These are phyloP conservation scores for Microchirus variegatus DNA, from an alignment of 2,797 vertebrate species.

Conservation along the genomic window DNA sequence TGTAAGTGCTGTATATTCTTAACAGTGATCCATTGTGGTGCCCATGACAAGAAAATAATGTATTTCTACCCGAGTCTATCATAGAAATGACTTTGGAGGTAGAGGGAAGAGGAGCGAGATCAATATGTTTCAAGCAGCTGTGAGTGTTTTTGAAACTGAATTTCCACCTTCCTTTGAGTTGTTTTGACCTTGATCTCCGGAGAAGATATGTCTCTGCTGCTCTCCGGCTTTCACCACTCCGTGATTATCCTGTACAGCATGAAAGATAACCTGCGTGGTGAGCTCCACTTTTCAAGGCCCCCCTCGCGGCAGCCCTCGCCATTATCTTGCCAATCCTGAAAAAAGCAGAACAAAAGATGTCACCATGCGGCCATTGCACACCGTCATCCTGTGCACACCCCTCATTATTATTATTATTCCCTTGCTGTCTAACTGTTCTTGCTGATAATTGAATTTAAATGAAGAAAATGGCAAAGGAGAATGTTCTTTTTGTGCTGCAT, in stretches of 20 bases:
- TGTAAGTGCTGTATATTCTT: constrained; percentile 67
- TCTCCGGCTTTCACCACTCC: constrained; percentile 64
- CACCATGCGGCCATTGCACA: constrained; percentile 62
- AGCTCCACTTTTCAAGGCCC: constrained; percentile 69
- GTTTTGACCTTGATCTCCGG: constrained; percentile 83
- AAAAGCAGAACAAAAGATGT: constrained; percentile 79
- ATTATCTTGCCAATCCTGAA: constrained; percentile 81
- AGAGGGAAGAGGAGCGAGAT: constrained; percentile 72
- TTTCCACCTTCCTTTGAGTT: constrained; percentile 81
- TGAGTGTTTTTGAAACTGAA: constrained; percentile 80
- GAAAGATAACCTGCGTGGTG: constrained; percentile 76
- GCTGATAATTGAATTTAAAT: constrained; percentile 78
- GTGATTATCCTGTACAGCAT: constrained; percentile 80
- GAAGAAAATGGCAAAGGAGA: constrained; percentile 68
- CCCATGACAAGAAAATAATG: constrained; percentile 79
- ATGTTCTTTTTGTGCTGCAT: constrained; percentile 61
- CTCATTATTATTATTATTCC: constrained; percentile 72
- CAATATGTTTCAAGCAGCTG: constrained; percentile 78
- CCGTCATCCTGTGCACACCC: constrained; percentile 63
- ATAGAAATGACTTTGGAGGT: constrained; percentile 76
- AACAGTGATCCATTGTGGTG: constrained; percentile 77
- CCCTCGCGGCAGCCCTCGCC: constrained; percentile 55
- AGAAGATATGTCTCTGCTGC: constrained; percentile 72
- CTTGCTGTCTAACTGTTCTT: constrained; percentile 70
- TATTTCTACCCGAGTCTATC: constrained; percentile 78